Base-by-base conservation (phyloP, 2,113 vertebrate genomes). In the Alligator mississippiensis region DNA sequence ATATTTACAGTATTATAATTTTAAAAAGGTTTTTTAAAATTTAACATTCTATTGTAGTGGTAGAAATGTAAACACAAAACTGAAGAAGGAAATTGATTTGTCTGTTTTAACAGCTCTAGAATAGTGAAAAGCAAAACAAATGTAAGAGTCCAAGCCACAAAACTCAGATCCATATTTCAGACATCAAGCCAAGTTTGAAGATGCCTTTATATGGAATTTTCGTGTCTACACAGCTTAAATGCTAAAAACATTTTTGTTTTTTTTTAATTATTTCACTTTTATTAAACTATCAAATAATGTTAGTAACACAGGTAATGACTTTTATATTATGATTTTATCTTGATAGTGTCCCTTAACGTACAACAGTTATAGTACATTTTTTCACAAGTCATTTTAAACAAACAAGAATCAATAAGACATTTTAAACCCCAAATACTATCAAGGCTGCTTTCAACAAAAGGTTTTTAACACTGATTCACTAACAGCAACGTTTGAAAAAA, bases 381-480 rank as follows among this genome's bases (percentile, higher is more conserved):
- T 92, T 92, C 96, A 96, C 87, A 81, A 97, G 85, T 93, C 62
- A 94, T 96, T 96, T 92, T 88, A 97, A 96, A 94, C 81, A 86
- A 85, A 92, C 70, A 82, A 82, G 74, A 54, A 84, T 60, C 54
- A 72, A 24, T 91, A 89, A 97, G 74, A 92, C 87, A 93, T 84
- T 59, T 92, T 78, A 91, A 95, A 38, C 13, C n/a, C 91, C 80
- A 96, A 94, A 89, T 94, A 93, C 93, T 93, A 94, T 93, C 86
- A 92, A 47, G 90, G 82, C 82, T 93, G 87, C 86, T 64, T 85
- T 94, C 85, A 90, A 93, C 87, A 94, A 85, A 77, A 81, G 82
- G 21, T 80, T 95, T 96, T 90, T 95, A 97, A 89, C 89, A 96
- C 85, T 94, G 94, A 95, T 89, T 93, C 90, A 92, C 81, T 93